A percentile compares a stretch with the other conserved stretches of the same genome.
These are phyloP conservation scores for Fundulus diaphanus DNA, from an alignment of 2,797 vertebrate species.

Conservation along the genomic window DNA sequence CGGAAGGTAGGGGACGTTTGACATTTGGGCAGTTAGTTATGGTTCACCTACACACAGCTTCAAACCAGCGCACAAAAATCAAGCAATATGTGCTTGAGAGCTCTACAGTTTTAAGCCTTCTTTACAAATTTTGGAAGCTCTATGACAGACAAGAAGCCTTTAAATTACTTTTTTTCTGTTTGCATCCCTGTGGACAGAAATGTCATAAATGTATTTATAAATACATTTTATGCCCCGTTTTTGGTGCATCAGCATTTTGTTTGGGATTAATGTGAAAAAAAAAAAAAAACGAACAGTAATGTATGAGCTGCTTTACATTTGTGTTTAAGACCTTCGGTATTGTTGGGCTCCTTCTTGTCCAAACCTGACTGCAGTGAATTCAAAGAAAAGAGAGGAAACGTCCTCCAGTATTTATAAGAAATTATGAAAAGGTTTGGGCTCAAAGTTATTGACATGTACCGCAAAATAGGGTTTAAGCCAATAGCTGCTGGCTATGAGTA, in stretches of 20 bases:
- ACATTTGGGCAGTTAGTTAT: too few relatives aligned
- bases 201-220: background rate
- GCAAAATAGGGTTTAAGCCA: background rate
- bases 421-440: too few relatives aligned
- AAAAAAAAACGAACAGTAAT: background rate
- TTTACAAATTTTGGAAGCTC: background rate
- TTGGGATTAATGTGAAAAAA: background rate
- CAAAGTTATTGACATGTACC: background rate
- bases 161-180: background rate
- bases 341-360: background rate
- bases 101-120: background rate
- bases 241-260: background rate
- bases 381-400: background rate
- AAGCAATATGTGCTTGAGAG: too few relatives aligned
- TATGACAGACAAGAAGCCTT: background rate
- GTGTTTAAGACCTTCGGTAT: background rate
- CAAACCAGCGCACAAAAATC: too few relatives aligned
- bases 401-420: too few relatives aligned
- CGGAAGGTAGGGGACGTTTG: too few relatives aligned
- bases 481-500: background rate
- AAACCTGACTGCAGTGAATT: background rate
- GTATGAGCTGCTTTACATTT: background rate
- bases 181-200: background rate
- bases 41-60: too few relatives aligned
- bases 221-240: background rate